Base-by-base conservation (phyloP, 1,140 invertebrate genomes). In the Acromyrmex heyeri region DNA sequence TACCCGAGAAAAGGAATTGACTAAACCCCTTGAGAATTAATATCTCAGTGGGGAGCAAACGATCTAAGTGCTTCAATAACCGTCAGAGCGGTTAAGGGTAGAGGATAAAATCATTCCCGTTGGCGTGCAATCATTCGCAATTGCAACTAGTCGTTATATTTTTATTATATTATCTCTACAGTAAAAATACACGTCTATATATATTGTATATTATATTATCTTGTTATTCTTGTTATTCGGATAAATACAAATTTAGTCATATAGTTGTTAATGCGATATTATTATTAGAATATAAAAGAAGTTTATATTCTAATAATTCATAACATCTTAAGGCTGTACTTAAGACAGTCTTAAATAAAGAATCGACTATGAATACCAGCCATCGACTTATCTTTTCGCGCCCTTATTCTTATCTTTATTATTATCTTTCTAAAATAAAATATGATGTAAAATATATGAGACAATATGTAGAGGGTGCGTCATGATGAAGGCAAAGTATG, bases 1-100 rank as follows among this genome's bases (percentile, higher is more conserved):
- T 88, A 81, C 77, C 62, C 69, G 82, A 83, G 65, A 75, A 83
- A 91, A 89, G 90, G 90, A 89, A 91, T 90, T 87, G 88, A 86
- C 82, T 88, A 86, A 91, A 88, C 86, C 87, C 86, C 89, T 82
- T 82, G 87, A 81, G 85, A 87, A 88, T 78, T 83, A 87, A 79
- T 77, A 87, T 79, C 69, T 69, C 83, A 21, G 59, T 55, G 72
- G 85, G 81, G 62, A 85, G 78, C 86, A 69, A 87, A 88, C 65
- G 79, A 90, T 64, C 75, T 65, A 75, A 86, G 76, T 81, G 72
- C 87, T 82, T 73, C 87, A 77, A 87, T 87, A 77, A 87, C 86
- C 86, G 82, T 88, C 55, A 44, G 59, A 88, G 62, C 38, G 57
- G 76, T 88, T 78, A 86, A 83, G 61, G 83, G 81, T 81, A 10